Conservation (phyloP, 2,113 vertebrate species). For the Heterotis niloticus region DNA sequence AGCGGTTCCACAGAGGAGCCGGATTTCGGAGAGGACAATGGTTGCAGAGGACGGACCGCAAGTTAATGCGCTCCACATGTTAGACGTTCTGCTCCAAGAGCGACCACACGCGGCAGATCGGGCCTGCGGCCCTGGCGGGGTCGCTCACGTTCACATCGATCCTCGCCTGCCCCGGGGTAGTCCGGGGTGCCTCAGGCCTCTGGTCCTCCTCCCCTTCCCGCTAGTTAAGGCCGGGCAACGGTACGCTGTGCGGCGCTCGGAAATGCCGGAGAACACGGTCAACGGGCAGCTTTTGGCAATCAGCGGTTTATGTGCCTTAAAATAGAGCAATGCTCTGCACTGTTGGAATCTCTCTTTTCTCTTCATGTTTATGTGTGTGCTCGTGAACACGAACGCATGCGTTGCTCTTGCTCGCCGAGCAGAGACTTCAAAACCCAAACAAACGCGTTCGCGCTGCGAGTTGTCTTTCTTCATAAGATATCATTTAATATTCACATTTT, state of each 20-base stretch:
- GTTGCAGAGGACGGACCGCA: constrained; percentile 26
- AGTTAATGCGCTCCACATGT: constrained; percentile 45
- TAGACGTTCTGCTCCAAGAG: constrained; percentile 23
- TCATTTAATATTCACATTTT: neutral
- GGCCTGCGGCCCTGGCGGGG: neutral
- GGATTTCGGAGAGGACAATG: constrained; percentile 40
- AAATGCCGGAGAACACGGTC: constrained; percentile 31
- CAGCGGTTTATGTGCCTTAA: constrained; percentile 37
- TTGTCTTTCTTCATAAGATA: neutral
- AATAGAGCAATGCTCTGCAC: constrained; percentile 34
- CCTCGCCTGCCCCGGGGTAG: neutral
- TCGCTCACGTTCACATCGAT: neutral
- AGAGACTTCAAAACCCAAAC: neutral
- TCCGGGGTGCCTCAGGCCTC: neutral
- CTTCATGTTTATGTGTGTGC: constrained; percentile 19
- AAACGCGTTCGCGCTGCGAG: neutral
- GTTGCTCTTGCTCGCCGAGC: neutral
- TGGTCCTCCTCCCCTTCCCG: neutral
- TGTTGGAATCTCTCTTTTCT: constrained; percentile 32
- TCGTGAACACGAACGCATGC: neutral
- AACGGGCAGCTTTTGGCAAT: constrained; percentile 41
- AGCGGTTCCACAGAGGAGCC: constrained; percentile 14
- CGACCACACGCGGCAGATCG: constrained; percentile 16
- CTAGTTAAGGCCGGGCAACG: neutral
- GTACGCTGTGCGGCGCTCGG: neutral